Conservation (phyloP, 2,797 vertebrate species). For the Cygnus olor region DNA sequence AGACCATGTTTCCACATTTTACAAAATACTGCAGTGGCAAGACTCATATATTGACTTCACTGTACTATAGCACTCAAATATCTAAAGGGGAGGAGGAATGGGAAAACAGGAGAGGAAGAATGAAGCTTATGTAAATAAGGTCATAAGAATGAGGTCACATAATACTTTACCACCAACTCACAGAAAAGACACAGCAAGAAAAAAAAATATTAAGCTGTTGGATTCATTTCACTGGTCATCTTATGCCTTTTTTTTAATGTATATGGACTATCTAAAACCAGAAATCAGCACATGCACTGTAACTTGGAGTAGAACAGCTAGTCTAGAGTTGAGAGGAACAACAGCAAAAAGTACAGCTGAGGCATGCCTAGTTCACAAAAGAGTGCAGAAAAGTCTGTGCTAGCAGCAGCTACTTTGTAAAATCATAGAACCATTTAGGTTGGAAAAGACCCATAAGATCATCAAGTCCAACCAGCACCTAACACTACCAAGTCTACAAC, state of each 20-base stretch:
- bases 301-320: background rate
- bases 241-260: background rate
- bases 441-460: too few relatives aligned
- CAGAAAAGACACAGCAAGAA: background rate
- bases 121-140: background rate
- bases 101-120: background rate
- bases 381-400: background rate
- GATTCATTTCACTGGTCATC: background rate
- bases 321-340: background rate
- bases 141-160: background rate
- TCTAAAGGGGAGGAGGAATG: background rate
- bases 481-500: too few relatives aligned
- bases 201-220: background rate
- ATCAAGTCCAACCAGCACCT: too few relatives aligned
- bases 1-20: background rate
- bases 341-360: background rate
- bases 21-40: background rate
- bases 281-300: background rate
- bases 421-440: too few relatives aligned
- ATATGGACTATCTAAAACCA: background rate
- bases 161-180: background rate
- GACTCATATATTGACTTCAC: background rate
- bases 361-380: background rate
- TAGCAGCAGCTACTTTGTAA: background rate
- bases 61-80: background rate